These are phyloP conservation scores for Sturnira hondurensis DNA, from an alignment of 2,113 vertebrate species.

Conservation along the genomic window DNA sequence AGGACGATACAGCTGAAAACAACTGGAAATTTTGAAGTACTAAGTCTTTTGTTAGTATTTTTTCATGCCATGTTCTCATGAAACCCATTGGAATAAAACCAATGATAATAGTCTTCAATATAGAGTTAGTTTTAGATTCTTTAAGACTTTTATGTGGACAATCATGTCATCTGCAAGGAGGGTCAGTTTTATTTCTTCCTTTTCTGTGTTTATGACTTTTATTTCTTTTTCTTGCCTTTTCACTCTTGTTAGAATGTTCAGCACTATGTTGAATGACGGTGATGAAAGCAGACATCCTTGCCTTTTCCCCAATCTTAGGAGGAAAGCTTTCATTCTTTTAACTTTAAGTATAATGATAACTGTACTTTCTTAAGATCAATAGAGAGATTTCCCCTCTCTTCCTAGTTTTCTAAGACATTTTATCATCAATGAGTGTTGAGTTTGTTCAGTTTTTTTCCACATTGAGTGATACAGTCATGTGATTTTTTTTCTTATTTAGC, in stretches of 20 bases:
- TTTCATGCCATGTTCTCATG: neutral
- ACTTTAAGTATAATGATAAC: neutral
- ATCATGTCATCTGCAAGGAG: neutral
- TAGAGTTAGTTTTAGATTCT: neutral
- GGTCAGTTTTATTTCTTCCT: neutral
- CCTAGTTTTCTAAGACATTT: neutral
- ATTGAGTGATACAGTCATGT: neutral
- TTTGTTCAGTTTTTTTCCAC: neutral
- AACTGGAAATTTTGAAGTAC: neutral
- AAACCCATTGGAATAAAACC: neutral
- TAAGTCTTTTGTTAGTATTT: neutral
- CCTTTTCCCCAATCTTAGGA: neutral
- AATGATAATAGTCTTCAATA: neutral
- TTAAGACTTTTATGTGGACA: neutral
- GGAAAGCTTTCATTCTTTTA: neutral
- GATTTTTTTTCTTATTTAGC: neutral
- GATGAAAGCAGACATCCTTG: neutral
- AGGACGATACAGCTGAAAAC: neutral
- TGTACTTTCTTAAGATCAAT: neutral
- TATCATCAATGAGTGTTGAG: neutral
- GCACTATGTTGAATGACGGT: no score
- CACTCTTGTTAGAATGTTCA: neutral
- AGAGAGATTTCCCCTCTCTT: neutral
- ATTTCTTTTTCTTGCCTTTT: neutral
- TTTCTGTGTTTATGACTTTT: neutral